These are phyloP conservation scores for Hystrix brachyura DNA, from an alignment of 2,113 vertebrate genomes.

Conservation along the genomic window DNA sequence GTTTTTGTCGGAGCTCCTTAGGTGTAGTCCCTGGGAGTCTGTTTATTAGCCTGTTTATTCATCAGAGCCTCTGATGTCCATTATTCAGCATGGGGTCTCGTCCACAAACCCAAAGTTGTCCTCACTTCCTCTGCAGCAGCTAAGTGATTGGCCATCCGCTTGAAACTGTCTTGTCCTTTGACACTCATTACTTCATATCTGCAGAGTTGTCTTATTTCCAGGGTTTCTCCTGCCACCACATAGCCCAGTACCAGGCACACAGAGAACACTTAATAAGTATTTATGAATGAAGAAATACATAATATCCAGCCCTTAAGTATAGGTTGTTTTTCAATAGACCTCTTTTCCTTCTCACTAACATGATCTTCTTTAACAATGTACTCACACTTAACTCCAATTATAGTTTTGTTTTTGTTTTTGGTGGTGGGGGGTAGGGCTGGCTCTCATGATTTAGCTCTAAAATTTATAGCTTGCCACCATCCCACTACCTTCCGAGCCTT, in stretches of 20 bases:
- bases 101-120: background rate
- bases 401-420: background rate
- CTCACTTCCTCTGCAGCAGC: background rate
- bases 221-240: background rate
- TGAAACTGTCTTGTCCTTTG: background rate
- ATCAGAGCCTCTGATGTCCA: background rate
- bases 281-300: background rate
- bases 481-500: background rate
- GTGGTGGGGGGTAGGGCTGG: background rate
- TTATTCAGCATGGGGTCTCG: background rate
- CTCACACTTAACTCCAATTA: background rate
- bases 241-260: background rate
- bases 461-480: background rate
- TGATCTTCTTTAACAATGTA: constrained; percentile 3
- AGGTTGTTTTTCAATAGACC: background rate
- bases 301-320: background rate
- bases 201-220: background rate
- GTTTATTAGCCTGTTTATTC: background rate
- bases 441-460: background rate
- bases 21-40: rapidly evolving
- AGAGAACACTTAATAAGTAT: background rate
- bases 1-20: background rate
- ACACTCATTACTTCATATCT: background rate
- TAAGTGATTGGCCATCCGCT: background rate
- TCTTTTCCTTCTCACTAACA: constrained; percentile 4